Percentiles rank a stretch among this genome's conserved stretches.
Evolutionary conservation across 2,113 vertebrate genomes (phyloP).

Genomic region (Camelus bactrianus): DNA sequence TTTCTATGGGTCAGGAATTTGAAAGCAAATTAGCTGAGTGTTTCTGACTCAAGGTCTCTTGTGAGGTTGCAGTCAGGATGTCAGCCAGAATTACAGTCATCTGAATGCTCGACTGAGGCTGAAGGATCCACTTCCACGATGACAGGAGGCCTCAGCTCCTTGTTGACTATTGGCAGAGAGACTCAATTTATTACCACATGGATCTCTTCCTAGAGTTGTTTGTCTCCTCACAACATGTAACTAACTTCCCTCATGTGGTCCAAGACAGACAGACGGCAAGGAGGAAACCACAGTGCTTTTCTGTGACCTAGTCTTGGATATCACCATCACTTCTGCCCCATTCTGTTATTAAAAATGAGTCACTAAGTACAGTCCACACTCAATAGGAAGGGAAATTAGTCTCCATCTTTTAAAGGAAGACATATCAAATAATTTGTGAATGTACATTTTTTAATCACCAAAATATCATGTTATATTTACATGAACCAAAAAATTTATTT

Average conservation of each 20-base stretch:
- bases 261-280: neutral
- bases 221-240: neutral
- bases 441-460: neutral
- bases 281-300: neutral
- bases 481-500: neutral
- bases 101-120: neutral
- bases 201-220: neutral
- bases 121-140: neutral
- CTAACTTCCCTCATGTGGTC: neutral
- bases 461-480: neutral
- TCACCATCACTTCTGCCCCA: neutral
- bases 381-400: neutral
- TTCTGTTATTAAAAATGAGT: neutral
- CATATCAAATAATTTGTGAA: neutral
- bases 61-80: neutral
- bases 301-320: neutral
- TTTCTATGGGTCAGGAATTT: conserved; percentile 9
- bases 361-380: neutral
- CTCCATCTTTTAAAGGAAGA: neutral
- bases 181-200: neutral
- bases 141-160: neutral
- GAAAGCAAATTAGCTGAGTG: conserved; percentile 3
- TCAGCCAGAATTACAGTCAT: neutral
- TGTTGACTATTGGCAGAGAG: neutral
- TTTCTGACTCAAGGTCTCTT: neutral